A percentile compares a stretch with the other conserved stretches of the same genome.
Evolutionary conservation across 1,140 invertebrate genomes (phyloP).

Genomic region (Cherax quadricarinatus): DNA sequence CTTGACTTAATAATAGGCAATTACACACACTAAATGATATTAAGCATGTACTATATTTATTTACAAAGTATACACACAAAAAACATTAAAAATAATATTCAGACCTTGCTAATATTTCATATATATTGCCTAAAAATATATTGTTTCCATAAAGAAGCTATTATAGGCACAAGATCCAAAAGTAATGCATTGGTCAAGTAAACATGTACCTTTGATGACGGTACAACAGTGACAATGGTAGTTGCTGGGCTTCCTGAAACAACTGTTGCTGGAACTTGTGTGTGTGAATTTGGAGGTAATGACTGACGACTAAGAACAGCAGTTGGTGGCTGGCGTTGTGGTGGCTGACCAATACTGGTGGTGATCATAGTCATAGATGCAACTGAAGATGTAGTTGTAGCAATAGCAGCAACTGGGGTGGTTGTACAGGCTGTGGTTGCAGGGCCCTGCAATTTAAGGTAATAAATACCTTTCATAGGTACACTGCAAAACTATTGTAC

Average conservation of each 20-base stretch:
- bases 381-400: constrained; percentile 20
- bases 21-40: too few species aligned
- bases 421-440: neutral
- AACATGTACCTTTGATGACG: constrained; percentile 76
- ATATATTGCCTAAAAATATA: too few species aligned
- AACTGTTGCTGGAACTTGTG: constrained; percentile 53
- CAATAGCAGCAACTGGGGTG: constrained; percentile 25
- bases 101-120: too few species aligned
- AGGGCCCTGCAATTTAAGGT: neutral
- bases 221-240: constrained; percentile 75
- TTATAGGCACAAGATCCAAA: too few species aligned
- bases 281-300: constrained; percentile 64
- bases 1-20: too few species aligned
- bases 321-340: constrained; percentile 67
- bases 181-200: too few species aligned
- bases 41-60: too few species aligned
- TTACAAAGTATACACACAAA: too few species aligned
- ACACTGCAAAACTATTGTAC: too few species aligned
- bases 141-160: too few species aligned
- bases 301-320: constrained; percentile 75
- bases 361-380: constrained; percentile 3
- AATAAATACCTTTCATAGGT: too few species aligned
- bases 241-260: constrained; percentile 69
- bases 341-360: constrained; percentile 17
- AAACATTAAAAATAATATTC: too few species aligned